These are phyloP conservation scores for Hypsopygia costalis DNA, from an alignment of 2,888 invertebrate genomes.

Conservation along the genomic window DNA sequence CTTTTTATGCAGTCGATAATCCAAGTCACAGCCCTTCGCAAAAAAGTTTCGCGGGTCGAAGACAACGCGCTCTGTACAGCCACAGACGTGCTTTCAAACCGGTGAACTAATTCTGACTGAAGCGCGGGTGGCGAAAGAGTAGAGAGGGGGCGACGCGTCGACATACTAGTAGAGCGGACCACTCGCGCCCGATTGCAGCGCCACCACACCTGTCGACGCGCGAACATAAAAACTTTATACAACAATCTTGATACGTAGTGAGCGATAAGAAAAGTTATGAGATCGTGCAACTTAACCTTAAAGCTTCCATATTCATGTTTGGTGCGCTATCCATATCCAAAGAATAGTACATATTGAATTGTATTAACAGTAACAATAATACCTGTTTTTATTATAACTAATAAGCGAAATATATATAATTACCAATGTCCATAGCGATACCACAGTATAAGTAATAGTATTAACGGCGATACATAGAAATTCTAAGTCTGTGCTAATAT, in stretches of 20 bases:
- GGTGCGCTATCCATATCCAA: no score
- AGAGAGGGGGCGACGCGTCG: slow-evolving; percentile 28
- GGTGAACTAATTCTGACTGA: slow-evolving; percentile 59
- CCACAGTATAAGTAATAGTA: no score
- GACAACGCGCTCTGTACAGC: neutral
- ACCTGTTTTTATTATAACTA: no score
- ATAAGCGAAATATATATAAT: no score
- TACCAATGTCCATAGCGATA: no score
- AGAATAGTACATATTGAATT: no score
- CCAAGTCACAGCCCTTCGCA: slow-evolving; percentile 35
- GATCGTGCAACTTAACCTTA: slow-evolving; percentile 2
- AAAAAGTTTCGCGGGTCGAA: slow-evolving; percentile 61
- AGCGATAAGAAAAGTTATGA: slow-evolving; percentile 4
- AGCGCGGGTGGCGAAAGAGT: slow-evolving; percentile 27
- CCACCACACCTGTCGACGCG: slow-evolving; percentile 54
- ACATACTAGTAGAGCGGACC: slow-evolving; percentile 16
- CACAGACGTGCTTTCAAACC: slow-evolving; percentile 24
- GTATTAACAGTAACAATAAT: no score
- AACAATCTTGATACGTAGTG: neutral
- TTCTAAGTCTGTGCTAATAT: no score
- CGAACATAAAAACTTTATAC: slow-evolving; percentile 4
- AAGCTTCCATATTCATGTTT: no score
- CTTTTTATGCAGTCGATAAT: slow-evolving; percentile 13
- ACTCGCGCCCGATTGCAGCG: slow-evolving; percentile 28
- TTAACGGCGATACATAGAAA: no score